Evolutionary conservation across 2,888 invertebrate genomes (phyloP).

Genomic region (Neocrepidodera transversa): DNA sequence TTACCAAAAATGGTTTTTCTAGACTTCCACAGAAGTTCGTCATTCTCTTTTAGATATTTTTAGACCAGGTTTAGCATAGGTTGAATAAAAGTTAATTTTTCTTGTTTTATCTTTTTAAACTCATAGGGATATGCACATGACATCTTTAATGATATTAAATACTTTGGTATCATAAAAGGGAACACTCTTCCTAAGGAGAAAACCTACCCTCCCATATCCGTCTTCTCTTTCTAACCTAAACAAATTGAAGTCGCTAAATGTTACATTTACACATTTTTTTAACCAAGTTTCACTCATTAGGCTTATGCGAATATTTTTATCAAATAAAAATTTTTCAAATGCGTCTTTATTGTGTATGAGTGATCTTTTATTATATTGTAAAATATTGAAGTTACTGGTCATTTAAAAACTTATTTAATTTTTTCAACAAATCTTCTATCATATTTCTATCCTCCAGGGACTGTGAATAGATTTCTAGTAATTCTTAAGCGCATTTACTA

Average conservation of each 20-base stretch:
- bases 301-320: too few relatives aligned
- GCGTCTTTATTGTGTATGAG: neutral
- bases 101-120: neutral
- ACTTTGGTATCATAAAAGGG: neutral
- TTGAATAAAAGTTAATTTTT: neutral
- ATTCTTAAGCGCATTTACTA: neutral
- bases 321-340: constrained; percentile 6
- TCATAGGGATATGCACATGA: neutral
- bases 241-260: neutral
- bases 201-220: neutral
- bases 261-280: neutral
- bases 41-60: constrained; percentile 2
- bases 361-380: constrained; percentile 1
- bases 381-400: neutral
- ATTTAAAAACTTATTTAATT: neutral
- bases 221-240: neutral
- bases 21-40: neutral
- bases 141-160: neutral
- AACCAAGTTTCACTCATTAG: neutral
- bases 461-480: neutral
- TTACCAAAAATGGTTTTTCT: constrained; percentile 10
- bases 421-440: neutral
- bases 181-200: neutral
- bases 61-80: neutral
- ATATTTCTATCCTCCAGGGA: neutral